phyloP scores from a whole-genome alignment of 2,888 invertebrate genomes.

The Slavum lentiscoides region DNA sequence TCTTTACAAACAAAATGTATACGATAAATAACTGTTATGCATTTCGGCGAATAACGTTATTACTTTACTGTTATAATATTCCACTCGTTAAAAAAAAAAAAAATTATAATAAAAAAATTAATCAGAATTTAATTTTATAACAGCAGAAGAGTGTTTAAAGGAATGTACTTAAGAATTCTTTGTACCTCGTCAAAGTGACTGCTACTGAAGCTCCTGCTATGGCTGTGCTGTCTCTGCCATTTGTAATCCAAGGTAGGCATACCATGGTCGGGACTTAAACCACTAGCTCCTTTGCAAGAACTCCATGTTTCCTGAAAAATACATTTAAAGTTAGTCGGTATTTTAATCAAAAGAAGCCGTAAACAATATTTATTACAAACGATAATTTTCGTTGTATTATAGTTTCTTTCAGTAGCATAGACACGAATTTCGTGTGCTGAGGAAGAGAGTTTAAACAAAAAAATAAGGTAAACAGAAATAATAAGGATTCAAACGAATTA shows the following conservation, averaged over 20 bases:
- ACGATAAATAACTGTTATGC: too few species aligned
- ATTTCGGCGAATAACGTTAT: too few species aligned
- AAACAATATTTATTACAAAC: too few species aligned
- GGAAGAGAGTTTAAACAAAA: too few species aligned
- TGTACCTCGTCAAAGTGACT: slow-evolving; percentile 49
- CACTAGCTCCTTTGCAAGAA: slow-evolving; percentile 37
- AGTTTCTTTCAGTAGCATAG: background rate
- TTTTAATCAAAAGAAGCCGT: too few species aligned
- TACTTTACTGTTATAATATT: too few species aligned
- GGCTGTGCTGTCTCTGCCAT: slow-evolving; percentile 47
- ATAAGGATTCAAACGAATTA: too few species aligned
- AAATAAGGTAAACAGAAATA: too few species aligned
- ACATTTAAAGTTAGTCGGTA: background rate
- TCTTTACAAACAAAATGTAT: too few species aligned
- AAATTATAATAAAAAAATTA: background rate
- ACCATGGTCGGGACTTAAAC: slow-evolving; percentile 38
- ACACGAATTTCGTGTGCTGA: too few species aligned
- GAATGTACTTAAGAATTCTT: slow-evolving; percentile 18
- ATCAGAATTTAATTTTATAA: background rate
- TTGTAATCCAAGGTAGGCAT: slow-evolving; percentile 42
- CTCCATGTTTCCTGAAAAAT: slow-evolving; percentile 43
- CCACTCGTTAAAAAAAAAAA: background rate
- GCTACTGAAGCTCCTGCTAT: slow-evolving; percentile 47
- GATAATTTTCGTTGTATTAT: background rate
- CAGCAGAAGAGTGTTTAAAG: background rate